phyloP scores from a whole-genome alignment of 30 jellyfish, hydroid and myxozoan genomes.

The Aurelia coerulea region DNA sequence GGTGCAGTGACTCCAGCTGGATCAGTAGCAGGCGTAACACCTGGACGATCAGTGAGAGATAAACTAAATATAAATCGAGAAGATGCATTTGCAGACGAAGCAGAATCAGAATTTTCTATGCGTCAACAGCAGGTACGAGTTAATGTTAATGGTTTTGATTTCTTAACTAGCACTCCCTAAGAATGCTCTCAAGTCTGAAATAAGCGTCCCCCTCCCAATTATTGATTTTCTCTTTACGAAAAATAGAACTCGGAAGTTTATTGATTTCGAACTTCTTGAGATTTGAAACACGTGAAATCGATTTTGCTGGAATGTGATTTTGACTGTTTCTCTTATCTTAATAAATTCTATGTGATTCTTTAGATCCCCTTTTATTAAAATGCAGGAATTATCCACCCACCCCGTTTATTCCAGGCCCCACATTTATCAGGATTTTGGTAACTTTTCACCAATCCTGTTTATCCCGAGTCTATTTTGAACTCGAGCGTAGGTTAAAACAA shows the following conservation, averaged over 20 bases:
- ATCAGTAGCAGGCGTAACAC: constrained; percentile 71
- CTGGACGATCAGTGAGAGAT: constrained; percentile 88
- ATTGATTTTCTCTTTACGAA: background rate
- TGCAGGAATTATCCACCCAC: no score
- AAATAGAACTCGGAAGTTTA: background rate
- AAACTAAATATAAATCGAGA: constrained; percentile 84
- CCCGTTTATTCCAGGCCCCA: no score
- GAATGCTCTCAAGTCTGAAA: background rate
- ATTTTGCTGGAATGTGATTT: background rate
- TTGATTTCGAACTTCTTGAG: background rate
- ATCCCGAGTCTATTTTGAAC: no score
- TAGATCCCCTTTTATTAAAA: no score
- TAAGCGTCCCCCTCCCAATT: background rate
- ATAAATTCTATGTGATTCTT: no score
- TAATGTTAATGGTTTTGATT: background rate
- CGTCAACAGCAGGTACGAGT: constrained; percentile 60
- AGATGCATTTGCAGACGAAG: constrained; percentile 66
- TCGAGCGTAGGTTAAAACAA: no score
- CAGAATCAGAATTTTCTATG: constrained; percentile 40
- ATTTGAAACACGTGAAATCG: no score
- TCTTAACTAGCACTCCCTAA: background rate
- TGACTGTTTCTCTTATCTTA: background rate
- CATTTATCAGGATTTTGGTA: no score
- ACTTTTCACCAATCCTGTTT: no score
- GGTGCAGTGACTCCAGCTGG: constrained; percentile 81